Evolutionary conservation across 2,113 vertebrate species (phyloP), one percentile per base, ranked within the genome.

Genomic region (Mesocricetus auratus): DNA sequence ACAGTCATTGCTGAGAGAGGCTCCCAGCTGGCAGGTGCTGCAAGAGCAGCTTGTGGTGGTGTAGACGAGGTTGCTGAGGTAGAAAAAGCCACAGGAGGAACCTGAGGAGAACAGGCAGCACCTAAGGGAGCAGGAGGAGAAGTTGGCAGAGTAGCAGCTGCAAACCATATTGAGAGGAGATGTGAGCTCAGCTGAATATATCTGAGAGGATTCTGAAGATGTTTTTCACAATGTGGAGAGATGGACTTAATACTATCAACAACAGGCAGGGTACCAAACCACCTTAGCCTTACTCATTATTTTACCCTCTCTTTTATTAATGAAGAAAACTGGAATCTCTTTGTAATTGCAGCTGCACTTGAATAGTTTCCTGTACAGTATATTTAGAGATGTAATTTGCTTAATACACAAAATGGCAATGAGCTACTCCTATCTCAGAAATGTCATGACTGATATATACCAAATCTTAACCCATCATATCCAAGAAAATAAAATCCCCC

Each of bases 321-420:
- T 53, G 36, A 83, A 53, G 19, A 45, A 62, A 13, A 60, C 24
- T 81, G 69, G 47, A 53, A 50, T 47, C 13, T 42, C 42, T 77
- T 58, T 89, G 5, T 94, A 93, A 96, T 89, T 95, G 58, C 15
- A 85, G 19, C 31, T 85, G 7, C 68, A 26, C 47, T 26, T 82
- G 68, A 89, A 26, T 73, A 4, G 24, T 86, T 93, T 88, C 45
- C 29, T 36, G 8, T 11, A 13, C 39, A 33, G 22, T 85, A 10
- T 68, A 33, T 91, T 97, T 93, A 96, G 58, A 17, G 39, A 2
- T 56, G 15, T 85, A 89, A 96, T 81, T 89, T 69, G 58, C 31
- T 10, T 75, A 56, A 71, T 64, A 64, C 3, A 88, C 29, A 39
- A 66, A 89, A 91, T 83, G 39, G 31, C 39, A 89, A 3, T 45